phyloP scores from a whole-genome alignment of 2,113 vertebrate genomes.

The Sinosuthora webbiana region DNA sequence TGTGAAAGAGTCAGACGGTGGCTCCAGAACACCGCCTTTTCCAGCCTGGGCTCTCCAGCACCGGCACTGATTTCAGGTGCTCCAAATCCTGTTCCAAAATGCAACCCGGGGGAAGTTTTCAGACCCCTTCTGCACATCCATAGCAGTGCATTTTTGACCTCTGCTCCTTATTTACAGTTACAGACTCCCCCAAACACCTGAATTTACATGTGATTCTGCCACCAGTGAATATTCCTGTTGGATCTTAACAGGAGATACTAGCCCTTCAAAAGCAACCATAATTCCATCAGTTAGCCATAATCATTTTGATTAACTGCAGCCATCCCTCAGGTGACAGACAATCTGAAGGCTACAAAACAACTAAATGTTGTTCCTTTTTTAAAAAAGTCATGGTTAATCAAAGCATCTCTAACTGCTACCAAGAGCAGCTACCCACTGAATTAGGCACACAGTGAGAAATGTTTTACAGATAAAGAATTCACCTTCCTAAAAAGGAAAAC shows the following conservation, averaged over 20 bases:
- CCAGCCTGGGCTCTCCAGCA: neutral
- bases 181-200: neutral
- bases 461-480: neutral
- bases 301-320: neutral
- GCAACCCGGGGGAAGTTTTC: neutral
- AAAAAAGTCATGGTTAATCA: neutral
- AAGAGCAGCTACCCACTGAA: neutral
- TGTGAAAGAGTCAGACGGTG: slow-evolving; percentile 5
- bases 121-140: neutral
- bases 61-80: neutral
- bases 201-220: neutral
- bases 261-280: neutral
- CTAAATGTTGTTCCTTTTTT: neutral
- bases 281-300: neutral
- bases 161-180: neutral
- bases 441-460: neutral
- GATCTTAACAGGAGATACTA: neutral
- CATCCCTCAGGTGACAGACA: neutral
- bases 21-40: neutral
- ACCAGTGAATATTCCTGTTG: neutral
- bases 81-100: neutral
- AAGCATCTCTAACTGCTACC: neutral
- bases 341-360: neutral
- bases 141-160: neutral
- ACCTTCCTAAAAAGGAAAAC: neutral